Percentiles rank a stretch among this genome's conserved stretches.
phyloP scores from a whole-genome alignment of 2,113 vertebrate genomes.

The Oophaga pumilio region DNA sequence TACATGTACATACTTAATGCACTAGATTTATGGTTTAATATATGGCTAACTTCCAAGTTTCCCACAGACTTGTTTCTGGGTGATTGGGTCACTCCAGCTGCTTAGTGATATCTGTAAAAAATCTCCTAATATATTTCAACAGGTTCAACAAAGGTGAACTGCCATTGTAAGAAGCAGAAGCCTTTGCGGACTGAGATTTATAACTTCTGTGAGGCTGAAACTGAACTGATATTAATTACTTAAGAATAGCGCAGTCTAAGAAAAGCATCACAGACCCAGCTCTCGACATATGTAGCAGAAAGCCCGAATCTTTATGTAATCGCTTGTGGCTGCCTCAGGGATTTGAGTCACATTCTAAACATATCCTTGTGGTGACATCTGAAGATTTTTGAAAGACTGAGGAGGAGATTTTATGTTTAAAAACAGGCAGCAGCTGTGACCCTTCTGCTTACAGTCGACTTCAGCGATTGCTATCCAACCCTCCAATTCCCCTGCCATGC shows the following conservation, averaged over 20 bases:
- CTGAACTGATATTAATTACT: slow-evolving; percentile 23
- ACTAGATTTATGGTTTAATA: background rate
- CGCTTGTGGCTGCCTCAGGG: slow-evolving; percentile 47
- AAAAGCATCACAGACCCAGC: slow-evolving; percentile 15
- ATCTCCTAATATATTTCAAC: background rate
- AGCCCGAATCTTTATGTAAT: slow-evolving; percentile 43
- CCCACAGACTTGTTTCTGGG: background rate
- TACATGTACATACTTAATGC: background rate
- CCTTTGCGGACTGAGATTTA: slow-evolving; percentile 4
- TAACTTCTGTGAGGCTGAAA: slow-evolving; percentile 1
- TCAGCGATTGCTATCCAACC: slow-evolving; percentile 32
- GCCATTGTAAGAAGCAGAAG: background rate
- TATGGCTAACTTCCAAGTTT: background rate
- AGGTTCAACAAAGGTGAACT: background rate
- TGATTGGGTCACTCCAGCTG: background rate
- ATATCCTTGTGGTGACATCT: slow-evolving; percentile 54
- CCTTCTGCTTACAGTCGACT: slow-evolving; percentile 37
- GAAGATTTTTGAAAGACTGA: slow-evolving; percentile 50
- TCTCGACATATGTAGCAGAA: slow-evolving; percentile 23
- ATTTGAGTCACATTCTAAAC: slow-evolving; percentile 51
- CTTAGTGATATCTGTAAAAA: background rate
- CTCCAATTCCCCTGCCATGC: slow-evolving; percentile 48
- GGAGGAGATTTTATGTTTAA: slow-evolving; percentile 45
- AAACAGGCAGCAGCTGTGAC: slow-evolving; percentile 53
- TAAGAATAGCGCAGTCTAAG: slow-evolving; percentile 6